Conservation (phyloP, 1,140 invertebrate species). For the Ptiloglossa arizonensis region DNA sequence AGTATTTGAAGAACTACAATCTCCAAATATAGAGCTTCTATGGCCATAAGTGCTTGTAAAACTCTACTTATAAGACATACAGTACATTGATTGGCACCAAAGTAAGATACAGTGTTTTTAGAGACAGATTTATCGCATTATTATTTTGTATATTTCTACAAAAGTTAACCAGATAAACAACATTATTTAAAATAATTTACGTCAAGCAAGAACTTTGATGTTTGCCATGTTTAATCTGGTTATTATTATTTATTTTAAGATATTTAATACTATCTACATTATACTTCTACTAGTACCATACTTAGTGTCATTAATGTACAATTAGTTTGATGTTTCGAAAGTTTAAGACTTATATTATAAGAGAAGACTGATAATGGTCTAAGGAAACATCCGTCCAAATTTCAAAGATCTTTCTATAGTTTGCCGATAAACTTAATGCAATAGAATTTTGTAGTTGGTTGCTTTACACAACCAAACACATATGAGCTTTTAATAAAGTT, state of each 20-base stretch:
- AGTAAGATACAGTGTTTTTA: conserved; percentile 58
- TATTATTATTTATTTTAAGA: conserved; percentile 22
- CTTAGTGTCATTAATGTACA: conserved; percentile 44
- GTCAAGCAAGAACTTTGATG: not conserved
- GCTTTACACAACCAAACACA: conserved; percentile 37
- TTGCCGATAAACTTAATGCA: not conserved
- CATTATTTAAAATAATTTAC: conserved; percentile 20
- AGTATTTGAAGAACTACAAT: conserved; percentile 89
- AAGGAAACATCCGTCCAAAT: conserved; percentile 70
- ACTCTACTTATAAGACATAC: conserved; percentile 22
- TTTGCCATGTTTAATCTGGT: not conserved
- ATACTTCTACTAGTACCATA: conserved; percentile 17
- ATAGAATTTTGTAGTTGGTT: conserved; percentile 34
- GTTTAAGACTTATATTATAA: conserved; percentile 44
- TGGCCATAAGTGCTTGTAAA: conserved; percentile 81
- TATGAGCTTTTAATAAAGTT: conserved; percentile 14
- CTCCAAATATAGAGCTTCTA: conserved; percentile 92
- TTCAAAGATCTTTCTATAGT: conserved; percentile 35
- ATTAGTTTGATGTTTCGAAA: conserved; percentile 7
- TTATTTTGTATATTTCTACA: conserved; percentile 1
- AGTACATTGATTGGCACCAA: conserved; percentile 62
- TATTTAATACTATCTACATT: not conserved
- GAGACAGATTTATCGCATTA: not conserved
- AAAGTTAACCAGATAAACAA: not conserved
- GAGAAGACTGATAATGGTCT: conserved; percentile 73